Conservation (phyloP, 2,113 vertebrate genomes). For the Cathartes aura region DNA sequence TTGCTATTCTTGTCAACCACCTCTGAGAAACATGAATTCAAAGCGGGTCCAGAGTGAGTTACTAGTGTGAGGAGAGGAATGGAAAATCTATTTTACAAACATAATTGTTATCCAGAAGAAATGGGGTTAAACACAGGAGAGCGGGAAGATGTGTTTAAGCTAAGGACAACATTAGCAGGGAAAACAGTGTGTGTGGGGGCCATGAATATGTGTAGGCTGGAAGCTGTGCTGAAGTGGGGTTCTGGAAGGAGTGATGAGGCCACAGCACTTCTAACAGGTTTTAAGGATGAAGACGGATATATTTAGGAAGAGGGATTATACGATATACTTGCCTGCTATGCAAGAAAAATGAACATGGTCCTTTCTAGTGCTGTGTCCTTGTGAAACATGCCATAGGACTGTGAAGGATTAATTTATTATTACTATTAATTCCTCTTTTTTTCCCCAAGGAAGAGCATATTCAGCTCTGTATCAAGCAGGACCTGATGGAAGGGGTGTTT, state of each 20-base stretch:
- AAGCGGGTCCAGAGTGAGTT: neutral
- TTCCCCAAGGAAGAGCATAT: neutral
- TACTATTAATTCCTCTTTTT: neutral
- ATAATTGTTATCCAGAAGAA: neutral
- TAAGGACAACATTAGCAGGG: neutral
- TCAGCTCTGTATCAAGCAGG: neutral
- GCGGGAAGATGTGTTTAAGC: neutral
- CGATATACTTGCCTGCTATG: neutral
- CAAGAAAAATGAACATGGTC: neutral
- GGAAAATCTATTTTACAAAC: neutral
- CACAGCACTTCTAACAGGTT: neutral
- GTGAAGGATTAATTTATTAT: constrained; percentile 9
- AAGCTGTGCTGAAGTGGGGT: neutral
- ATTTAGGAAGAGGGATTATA: neutral
- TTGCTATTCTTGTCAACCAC: neutral
- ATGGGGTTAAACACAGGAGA: neutral
- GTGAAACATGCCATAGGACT: neutral
- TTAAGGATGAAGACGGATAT: neutral
- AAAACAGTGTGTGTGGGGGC: neutral
- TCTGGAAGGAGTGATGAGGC: neutral
- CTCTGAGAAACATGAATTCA: neutral
- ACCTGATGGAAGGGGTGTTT: neutral
- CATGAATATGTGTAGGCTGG: neutral
- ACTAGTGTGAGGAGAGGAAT: neutral
- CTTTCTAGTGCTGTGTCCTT: neutral